Conservation (phyloP, 2,113 vertebrate species). For the Podarcis raffonei region DNA sequence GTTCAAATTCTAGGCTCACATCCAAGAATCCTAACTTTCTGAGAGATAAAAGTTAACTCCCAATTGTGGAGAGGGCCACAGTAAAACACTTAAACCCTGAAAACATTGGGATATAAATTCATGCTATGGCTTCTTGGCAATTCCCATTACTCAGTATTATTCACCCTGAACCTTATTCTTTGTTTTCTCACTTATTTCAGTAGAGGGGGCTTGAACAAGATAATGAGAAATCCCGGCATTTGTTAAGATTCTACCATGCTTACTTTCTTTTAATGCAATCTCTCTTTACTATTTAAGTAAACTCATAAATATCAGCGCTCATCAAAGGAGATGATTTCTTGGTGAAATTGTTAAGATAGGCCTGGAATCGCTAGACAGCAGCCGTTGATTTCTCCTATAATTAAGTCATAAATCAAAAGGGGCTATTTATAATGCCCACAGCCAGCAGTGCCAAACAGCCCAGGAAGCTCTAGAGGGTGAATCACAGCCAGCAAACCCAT, state of each 20-base stretch:
- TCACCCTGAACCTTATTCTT: neutral
- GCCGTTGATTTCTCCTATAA: conserved; percentile 60
- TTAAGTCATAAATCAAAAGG: conserved; percentile 63
- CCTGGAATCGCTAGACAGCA: conserved; percentile 54
- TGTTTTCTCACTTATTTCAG: conserved; percentile 38
- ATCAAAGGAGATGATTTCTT: conserved; percentile 53
- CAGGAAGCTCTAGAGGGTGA: conserved; percentile 50
- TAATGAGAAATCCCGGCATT: conserved; percentile 41
- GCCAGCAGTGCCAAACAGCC: conserved; percentile 36
- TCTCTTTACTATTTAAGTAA: conserved; percentile 51
- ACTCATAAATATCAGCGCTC: conserved; percentile 62
- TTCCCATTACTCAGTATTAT: neutral
- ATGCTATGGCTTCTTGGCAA: neutral
- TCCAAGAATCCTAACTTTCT: neutral
- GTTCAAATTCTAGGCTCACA: neutral
- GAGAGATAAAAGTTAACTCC: neutral
- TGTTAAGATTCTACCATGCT: conserved; percentile 52
- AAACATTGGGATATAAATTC: neutral
- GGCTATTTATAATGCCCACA: conserved; percentile 55
- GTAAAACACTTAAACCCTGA: neutral
- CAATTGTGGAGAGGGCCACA: neutral
- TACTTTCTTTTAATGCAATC: conserved; percentile 59
- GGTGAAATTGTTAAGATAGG: conserved; percentile 62
- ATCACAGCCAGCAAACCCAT: conserved; percentile 43
- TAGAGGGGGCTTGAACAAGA: conserved; percentile 41